Base-by-base conservation (phyloP, 2,113 vertebrate species). In the Nycticebus coucang region DNA sequence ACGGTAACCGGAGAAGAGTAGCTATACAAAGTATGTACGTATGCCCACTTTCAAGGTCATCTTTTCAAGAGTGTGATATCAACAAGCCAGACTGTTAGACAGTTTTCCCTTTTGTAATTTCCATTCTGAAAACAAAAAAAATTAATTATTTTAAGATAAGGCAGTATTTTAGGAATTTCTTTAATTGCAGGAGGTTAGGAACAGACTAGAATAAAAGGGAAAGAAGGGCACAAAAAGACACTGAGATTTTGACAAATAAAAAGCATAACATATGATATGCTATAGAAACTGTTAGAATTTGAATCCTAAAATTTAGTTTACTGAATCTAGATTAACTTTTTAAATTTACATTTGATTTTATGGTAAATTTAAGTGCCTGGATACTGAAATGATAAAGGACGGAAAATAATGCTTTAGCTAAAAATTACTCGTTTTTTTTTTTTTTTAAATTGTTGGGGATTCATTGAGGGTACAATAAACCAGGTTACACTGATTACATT, bases 341-440 rank as follows among this genome's bases (percentile, higher is more conserved):
- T 94, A 82, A 91, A 78, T 26, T 24, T 88, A 74, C 4, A 88
- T 55, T 81, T 95, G 53, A 95, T 80, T 86, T 89, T 83, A 95
- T 28, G 57, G 80, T 78, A 93, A 86, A 80, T 66, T 69, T 83
- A 95, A 88, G 68, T 60, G 79, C 33, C n/a, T 68, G 19, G 33
- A 72, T 68, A 77, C 17, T 59, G 35, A 21, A 86, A 72, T 50
- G 45, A n/a, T 21, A 87, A 55, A 72, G 57, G 35, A 77, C 19
- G 89, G 71, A 87, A 92, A 85, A 90, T 78, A 88, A 92, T 90
- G 53, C 21, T 75, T 89, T 78, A 92, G 24, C 77, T 91, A 78
- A 89, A 93, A 86, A 80, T 75, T 77, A 59, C 41, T 41, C 41
- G 41, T 3, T 41, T 41, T 41, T 41, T 41, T 41, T 41, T 41